Evolutionary conservation across 2,797 vertebrate genomes (phyloP).

Genomic region (Platalea minor): DNA sequence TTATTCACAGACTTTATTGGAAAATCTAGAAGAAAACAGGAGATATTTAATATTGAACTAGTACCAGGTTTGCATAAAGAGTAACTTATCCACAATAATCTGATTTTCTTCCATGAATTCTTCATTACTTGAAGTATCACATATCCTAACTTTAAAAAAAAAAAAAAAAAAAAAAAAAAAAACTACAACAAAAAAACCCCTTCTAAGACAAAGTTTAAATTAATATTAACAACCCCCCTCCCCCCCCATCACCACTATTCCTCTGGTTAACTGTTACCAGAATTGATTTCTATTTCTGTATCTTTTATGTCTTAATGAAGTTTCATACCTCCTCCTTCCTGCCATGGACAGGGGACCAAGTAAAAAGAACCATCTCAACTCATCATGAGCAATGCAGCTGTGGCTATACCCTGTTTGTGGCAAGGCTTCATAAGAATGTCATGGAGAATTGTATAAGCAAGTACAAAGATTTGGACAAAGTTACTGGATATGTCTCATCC

Average conservation of each 20-base stretch:
- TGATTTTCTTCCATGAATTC: neutral
- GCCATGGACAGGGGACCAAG: neutral
- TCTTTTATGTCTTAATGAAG: neutral
- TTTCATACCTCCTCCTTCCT: neutral
- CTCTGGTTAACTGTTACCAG: neutral
- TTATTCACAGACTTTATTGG: neutral
- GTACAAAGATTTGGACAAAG: neutral
- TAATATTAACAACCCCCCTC: neutral
- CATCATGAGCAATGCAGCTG: neutral
- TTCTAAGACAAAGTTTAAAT: neutral
- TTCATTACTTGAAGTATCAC: neutral
- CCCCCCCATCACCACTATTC: fast-evolving
- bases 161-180: neutral
- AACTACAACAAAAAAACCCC: no score
- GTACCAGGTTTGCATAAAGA: neutral
- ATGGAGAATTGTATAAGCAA: neutral
- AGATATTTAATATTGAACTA: neutral
- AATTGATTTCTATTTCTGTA: neutral
- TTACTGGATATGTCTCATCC: neutral
- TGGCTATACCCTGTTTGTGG: neutral
- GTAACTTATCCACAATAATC: neutral
- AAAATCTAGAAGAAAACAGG: neutral
- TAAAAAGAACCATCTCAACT: neutral
- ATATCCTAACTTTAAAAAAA: neutral
- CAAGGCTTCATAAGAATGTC: neutral